phyloP scores from a whole-genome alignment of 2,113 vertebrate genomes.

The Micromys minutus region DNA sequence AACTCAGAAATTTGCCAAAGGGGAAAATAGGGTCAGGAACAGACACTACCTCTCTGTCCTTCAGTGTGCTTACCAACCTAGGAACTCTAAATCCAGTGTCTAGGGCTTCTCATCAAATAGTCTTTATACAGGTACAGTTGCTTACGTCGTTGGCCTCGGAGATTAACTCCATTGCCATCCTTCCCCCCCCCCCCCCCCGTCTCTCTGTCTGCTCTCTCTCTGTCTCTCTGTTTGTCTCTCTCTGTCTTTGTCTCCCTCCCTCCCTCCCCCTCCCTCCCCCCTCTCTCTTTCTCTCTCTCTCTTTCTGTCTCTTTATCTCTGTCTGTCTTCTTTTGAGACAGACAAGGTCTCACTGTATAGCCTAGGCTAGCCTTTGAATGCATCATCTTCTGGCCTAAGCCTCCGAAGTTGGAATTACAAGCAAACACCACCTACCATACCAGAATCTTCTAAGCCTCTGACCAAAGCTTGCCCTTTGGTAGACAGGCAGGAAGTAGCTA shows the following conservation, averaged over 20 bases:
- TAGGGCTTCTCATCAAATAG: background rate
- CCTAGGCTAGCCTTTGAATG: background rate
- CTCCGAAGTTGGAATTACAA: background rate
- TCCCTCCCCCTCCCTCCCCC: too few relatives aligned
- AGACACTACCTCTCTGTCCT: fast-evolving
- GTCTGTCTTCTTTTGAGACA: background rate
- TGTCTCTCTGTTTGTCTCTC: too few relatives aligned
- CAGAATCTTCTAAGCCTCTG: background rate
- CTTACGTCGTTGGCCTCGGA: background rate
- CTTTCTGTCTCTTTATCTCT: too few relatives aligned
- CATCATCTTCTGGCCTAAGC: background rate
- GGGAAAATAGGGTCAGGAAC: too few relatives aligned
- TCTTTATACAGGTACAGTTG: background rate
- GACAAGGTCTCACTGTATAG: background rate
- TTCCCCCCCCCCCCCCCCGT: too few relatives aligned
- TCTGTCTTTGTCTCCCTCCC: too few relatives aligned
- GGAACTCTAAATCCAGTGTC: background rate
- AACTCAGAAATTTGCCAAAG: background rate
- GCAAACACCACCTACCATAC: background rate
- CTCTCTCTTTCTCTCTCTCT: too few relatives aligned
- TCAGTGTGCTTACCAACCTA: background rate
- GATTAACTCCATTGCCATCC: background rate
- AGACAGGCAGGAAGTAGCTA: background rate
- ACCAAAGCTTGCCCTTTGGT: background rate
- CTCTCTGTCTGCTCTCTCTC: too few relatives aligned